These are phyloP conservation scores for Anodontia alba DNA, from an alignment of 2,888 invertebrate species.

Conservation along the genomic window DNA sequence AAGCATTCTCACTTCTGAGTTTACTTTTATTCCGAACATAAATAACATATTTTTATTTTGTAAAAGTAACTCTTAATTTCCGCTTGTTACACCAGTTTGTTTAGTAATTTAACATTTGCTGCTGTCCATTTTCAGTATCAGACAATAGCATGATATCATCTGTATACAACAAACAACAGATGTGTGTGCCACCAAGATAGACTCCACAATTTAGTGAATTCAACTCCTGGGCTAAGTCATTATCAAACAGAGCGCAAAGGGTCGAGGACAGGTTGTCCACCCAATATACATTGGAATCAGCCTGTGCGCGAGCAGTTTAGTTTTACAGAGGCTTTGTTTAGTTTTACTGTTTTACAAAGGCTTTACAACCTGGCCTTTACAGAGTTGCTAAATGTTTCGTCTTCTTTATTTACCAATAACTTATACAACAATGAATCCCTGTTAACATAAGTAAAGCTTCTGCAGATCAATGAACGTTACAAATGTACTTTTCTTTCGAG, in stretches of 20 bases:
- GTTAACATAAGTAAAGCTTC: constrained; percentile 32
- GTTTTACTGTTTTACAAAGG: too few relatives aligned
- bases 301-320: background rate
- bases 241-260: constrained; percentile 16
- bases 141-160: constrained; percentile 3
- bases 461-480: constrained; percentile 26
- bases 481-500: constrained; percentile 22
- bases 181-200: background rate
- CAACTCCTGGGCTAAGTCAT: background rate
- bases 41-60: background rate
- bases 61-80: background rate
- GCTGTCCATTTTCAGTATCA: background rate
- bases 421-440: constrained; percentile 22
- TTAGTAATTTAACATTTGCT: constrained; percentile 1
- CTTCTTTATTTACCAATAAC: constrained; percentile 11
- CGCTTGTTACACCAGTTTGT: constrained; percentile 5
- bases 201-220: background rate
- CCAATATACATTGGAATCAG: constrained; percentile 15
- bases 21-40: background rate
- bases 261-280: constrained; percentile 27
- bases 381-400: constrained; percentile 26
- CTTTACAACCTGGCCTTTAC: background rate
- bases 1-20: background rate
- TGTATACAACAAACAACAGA: constrained; percentile 1
- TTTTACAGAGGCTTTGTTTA: constrained; percentile 3